Evolutionary conservation across 2,888 invertebrate genomes (phyloP), one percentile per base, ranked within the genome.

Genomic region (Zele albiditarsus): DNA sequence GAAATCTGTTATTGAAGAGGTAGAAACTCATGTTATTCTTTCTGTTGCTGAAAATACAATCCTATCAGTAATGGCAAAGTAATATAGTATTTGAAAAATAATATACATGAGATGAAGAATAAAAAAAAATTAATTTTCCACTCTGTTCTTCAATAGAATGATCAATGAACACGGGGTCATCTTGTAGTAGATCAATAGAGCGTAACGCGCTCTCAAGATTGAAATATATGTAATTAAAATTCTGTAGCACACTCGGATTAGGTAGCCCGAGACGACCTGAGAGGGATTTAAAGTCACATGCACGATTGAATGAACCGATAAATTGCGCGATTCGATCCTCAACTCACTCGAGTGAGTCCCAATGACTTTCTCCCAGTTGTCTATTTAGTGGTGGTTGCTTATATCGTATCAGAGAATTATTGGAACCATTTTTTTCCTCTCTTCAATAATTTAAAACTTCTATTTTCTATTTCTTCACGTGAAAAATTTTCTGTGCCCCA

Each of bases 271-370:
- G 31, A 28, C 57, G 68, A 57, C 53, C 20, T 31, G 28, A 31
- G 20, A 62, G 38, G 42, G 53, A 31, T 53, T 71, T 62, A 62
- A 14, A 62, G 46, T 71, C 71, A 71, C 71, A 46, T 42, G 42
- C 46, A 60, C 46, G 71, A 71, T 62, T 20, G 71, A 71, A 62
- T 71, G 28, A 42, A 25, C 62, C 46, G 71, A 71, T 71, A 71
- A 71, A 71, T 71, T 42, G 62, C 23, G 33, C 57, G 31, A 23
- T 60, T 58, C 38, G 60, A 60, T 70, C 38, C 42, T 20, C 25
- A 70, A 3, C 20, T 23, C 28, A 31, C 68, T 68, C 20, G n/a
- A 68, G 28, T 25, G 68, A 53, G 20, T 28, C 20, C n/a, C 68
- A 49, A 68, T 68, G 68, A 68, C 68, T 68, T 68, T 68, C 68